Evolutionary conservation across 2,797 vertebrate genomes (phyloP).

Genomic region (Enteromius radiatus): DNA sequence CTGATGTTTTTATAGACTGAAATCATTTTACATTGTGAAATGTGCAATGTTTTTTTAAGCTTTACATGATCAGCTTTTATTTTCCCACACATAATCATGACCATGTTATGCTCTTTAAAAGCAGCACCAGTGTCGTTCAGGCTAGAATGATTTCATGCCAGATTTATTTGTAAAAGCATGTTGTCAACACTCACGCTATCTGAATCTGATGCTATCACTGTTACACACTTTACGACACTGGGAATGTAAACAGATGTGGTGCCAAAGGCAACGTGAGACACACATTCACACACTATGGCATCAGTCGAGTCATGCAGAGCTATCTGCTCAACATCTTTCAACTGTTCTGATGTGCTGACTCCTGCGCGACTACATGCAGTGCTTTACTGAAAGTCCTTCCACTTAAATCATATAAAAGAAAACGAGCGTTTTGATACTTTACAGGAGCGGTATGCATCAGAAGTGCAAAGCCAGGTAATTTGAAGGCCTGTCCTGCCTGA

Average conservation of each 20-base stretch:
- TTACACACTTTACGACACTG: constrained; percentile 18
- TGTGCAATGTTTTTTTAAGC: neutral
- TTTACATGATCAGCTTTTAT: neutral
- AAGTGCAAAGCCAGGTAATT: neutral
- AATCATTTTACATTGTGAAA: neutral
- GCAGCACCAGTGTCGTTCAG: constrained; percentile 24
- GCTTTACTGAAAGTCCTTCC: neutral
- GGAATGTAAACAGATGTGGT: constrained; percentile 40
- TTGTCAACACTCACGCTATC: constrained; percentile 19
- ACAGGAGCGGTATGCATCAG: neutral
- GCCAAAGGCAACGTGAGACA: constrained; percentile 25
- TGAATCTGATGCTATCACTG: constrained; percentile 45
- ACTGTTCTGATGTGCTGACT: neutral
- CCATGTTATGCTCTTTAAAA: neutral
- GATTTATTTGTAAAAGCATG: neutral
- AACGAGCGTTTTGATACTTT: neutral
- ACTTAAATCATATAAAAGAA: neutral
- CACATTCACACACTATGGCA: neutral
- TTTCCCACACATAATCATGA: constrained; percentile 5
- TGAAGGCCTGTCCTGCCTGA: neutral
- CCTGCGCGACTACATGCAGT: neutral
- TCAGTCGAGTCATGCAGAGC: neutral
- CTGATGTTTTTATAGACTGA: neutral
- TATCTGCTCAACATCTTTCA: constrained; percentile 36
- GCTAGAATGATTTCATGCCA: constrained; percentile 15